Percentiles rank a stretch among this genome's conserved stretches.
phyloP scores from a whole-genome alignment of 2,113 vertebrate genomes.

The Sula dactylatra region DNA sequence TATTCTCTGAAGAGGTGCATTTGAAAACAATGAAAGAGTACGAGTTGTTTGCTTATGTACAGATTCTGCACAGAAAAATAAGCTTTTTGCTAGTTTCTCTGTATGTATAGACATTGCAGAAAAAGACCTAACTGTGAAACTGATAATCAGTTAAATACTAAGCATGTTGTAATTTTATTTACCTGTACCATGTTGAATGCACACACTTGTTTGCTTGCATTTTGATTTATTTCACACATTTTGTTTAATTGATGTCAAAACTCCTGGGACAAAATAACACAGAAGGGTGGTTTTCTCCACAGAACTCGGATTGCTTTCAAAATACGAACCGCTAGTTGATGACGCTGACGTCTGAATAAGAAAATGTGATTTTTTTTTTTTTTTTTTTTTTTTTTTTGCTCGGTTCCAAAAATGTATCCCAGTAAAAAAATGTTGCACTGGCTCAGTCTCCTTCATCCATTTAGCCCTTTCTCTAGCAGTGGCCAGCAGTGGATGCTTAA shows the following conservation, averaged over 20 bases:
- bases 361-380: not conserved
- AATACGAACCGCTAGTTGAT: not conserved
- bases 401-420: not conserved
- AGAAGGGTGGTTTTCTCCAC: not conserved
- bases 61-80: not conserved
- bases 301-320: not conserved
- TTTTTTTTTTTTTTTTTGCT: not conserved
- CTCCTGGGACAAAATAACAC: not conserved
- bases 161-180: not conserved
- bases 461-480: not conserved
- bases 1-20: not conserved
- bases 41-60: slow-evolving; percentile 15
- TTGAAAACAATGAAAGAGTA: not conserved
- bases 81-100: not conserved
- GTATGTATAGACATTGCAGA: not conserved
- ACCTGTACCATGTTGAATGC: not conserved
- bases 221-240: not conserved
- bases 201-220: fast-evolving
- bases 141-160: not conserved
- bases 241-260: not conserved
- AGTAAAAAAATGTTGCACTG: not conserved
- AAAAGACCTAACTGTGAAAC: not conserved
- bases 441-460: not conserved
- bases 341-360: not conserved
- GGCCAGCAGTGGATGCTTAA: not conserved